A percentile compares a stretch with the other conserved stretches of the same genome.
Evolutionary conservation across 2,113 vertebrate species (phyloP).

Genomic region (Chloroceryle aenea): DNA sequence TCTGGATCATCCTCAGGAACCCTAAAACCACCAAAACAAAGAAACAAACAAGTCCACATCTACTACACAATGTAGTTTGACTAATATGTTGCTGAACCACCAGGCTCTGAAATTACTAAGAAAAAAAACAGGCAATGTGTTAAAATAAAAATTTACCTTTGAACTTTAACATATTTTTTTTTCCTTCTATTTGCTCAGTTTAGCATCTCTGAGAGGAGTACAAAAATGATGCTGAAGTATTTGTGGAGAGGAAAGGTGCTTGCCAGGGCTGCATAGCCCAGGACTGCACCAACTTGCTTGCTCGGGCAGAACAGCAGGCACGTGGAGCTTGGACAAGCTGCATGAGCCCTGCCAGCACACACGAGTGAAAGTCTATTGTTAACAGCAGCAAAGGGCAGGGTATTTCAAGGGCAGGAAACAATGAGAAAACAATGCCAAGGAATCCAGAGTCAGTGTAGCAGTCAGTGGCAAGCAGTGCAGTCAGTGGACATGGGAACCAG

Average conservation of each 20-base stretch:
- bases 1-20: not conserved
- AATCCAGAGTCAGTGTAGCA: not conserved
- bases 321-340: not conserved
- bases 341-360: fast-evolving
- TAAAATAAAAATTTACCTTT: not conserved
- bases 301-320: not conserved
- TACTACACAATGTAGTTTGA: not conserved
- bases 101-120: not conserved
- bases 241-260: not conserved
- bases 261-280: not conserved
- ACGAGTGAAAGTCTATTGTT: not conserved
- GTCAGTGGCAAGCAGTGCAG: not conserved
- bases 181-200: not conserved
- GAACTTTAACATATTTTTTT: not conserved
- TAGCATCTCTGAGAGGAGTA: not conserved
- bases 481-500: not conserved
- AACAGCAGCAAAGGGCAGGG: not conserved
- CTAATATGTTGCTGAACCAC: not conserved
- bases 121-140: not conserved
- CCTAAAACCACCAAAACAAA: conserved; percentile 34
- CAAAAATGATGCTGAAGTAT: not conserved
- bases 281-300: not conserved
- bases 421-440: not conserved
- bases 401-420: not conserved
- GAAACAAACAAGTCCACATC: not conserved